Base-by-base conservation (phyloP, 2,888 invertebrate genomes). In the Gymnocheta viridis region DNA sequence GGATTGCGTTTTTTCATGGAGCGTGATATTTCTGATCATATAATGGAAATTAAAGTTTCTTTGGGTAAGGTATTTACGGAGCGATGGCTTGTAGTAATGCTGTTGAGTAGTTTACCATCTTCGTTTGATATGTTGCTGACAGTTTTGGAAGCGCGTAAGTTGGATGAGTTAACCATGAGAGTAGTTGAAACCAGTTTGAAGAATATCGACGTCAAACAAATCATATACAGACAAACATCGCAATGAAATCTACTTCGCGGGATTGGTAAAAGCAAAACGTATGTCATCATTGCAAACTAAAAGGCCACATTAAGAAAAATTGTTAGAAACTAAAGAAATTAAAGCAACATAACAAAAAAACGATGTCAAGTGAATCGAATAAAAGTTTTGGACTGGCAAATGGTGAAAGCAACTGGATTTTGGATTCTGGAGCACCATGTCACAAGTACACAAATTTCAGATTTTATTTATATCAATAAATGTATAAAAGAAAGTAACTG, bases 361-460 rank as follows among this genome's bases (percentile, higher is more conserved):
- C n/a, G n/a, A n/a, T n/a, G n/a, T n/a, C n/a, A n/a, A 41, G 9
- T 1, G 27, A 29, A n/a, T 41, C 62, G 7, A 27, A 41, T 44
- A 27, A 44, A 47, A 27, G 17, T 51, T 62, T 73, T 38, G 38
- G 24, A n/a, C 9, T 69, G 2, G 35, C 12, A 17, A 35, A n/a
- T 32, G 51, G 35, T 35, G 17, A 1, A 2, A n/a, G 12, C n/a
- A 41, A 19, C 3, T 85, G 32, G 83, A 73, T 74, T 60, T 70
- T 38, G 64, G 83, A 78, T 69, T 78, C 78, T 6, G 69, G 78
- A 4, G 78, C 78, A 47, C 69, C 60, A 38, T 78, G 78, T 49
- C 69, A 69, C 62, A 35, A 17, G 49, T 32, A 67, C 27, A 7
- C 12, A 38, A 47, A 78, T 54, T n/a, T n/a, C n/a, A n/a, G n/a